Conservation (phyloP, 1,140 invertebrate genomes). For the Tyrophagus putrescentiae region DNA sequence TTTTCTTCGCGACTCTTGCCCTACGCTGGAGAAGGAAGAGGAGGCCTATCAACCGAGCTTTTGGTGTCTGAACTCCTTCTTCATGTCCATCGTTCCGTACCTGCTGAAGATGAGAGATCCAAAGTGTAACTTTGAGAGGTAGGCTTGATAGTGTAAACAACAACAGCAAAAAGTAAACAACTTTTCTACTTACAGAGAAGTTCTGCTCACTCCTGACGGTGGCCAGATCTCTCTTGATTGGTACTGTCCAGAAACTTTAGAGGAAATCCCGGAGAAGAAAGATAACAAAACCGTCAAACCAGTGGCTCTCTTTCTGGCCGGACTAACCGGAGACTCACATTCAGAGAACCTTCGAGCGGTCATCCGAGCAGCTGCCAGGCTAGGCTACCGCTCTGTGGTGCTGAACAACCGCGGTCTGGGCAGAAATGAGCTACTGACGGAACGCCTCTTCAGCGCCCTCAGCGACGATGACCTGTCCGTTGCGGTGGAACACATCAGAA, state of each 20-base stretch:
- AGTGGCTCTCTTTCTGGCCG: constrained; percentile 62
- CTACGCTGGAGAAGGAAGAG: too few species aligned
- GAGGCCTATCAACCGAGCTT: too few species aligned
- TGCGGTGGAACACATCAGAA: constrained; percentile 54
- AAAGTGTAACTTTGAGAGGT: too few species aligned
- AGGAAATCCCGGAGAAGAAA: constrained; percentile 23
- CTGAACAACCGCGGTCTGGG: constrained; percentile 25
- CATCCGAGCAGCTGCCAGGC: constrained; percentile 46
- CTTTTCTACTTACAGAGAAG: too few species aligned
- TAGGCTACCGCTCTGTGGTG: constrained; percentile 41
- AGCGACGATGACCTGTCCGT: constrained; percentile 62
- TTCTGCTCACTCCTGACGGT: constrained; percentile 58
- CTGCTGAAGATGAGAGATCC: too few species aligned
- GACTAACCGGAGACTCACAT: constrained; percentile 54
- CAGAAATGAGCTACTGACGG: constrained; percentile 42
- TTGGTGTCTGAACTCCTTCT: too few species aligned
- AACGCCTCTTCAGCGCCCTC: constrained; percentile 63
- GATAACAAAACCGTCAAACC: constrained; percentile 32
- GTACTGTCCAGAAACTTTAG: constrained; percentile 36
- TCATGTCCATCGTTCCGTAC: too few species aligned
- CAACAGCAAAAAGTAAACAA: too few species aligned
- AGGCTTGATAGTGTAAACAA: too few species aligned
- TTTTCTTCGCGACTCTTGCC: too few species aligned
- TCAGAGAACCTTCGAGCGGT: constrained; percentile 68
- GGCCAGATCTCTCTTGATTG: constrained; percentile 71